Conservation (phyloP, 2,797 vertebrate genomes). For the Carcharodon carcharias region DNA sequence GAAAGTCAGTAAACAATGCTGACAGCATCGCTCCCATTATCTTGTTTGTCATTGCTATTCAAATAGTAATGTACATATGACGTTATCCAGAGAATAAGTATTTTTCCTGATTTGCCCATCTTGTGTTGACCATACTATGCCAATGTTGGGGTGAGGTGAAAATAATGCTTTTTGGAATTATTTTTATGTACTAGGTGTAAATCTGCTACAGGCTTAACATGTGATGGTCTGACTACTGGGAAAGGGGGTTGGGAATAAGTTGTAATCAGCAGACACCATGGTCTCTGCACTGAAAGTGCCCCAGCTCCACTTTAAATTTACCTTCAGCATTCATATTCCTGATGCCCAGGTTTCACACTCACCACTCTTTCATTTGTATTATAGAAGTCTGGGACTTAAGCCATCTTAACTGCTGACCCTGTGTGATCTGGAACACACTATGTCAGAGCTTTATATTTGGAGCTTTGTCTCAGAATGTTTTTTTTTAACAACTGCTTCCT, state of each 20-base stretch:
- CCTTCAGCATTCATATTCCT: not conserved
- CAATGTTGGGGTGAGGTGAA: not conserved
- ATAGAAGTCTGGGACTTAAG: not conserved
- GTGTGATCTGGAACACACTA: no score
- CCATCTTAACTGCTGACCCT: not conserved
- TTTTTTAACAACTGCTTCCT: not conserved
- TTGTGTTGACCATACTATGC: not conserved
- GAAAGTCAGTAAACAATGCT: not conserved
- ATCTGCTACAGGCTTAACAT: no score
- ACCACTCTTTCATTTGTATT: not conserved
- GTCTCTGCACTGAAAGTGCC: not conserved
- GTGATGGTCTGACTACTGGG: not conserved
- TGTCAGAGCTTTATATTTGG: not conserved
- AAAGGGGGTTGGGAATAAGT: not conserved
- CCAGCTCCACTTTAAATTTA: not conserved
- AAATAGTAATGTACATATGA: not conserved
- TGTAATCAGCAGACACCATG: not conserved
- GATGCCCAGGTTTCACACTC: not conserved
- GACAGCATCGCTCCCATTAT: not conserved
- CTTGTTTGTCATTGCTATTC: not conserved
- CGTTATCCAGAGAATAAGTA: not conserved
- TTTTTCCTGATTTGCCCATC: not conserved
- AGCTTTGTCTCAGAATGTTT: not conserved
- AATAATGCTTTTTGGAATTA: not conserved
- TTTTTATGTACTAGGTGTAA: not conserved